phyloP scores from a whole-genome alignment of 2,888 invertebrate genomes.

The Agrotis clavis region DNA sequence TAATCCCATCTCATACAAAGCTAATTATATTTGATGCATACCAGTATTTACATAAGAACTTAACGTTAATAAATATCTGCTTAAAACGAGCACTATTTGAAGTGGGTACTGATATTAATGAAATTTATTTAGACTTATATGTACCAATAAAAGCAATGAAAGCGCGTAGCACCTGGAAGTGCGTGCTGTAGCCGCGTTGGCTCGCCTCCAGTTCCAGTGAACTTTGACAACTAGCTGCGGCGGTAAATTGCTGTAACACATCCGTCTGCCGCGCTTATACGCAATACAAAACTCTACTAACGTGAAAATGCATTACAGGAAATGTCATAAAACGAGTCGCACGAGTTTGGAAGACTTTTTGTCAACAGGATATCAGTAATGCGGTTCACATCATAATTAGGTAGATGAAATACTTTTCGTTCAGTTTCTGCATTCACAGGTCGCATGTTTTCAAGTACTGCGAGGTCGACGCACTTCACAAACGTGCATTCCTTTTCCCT shows the following conservation, averaged over 20 bases:
- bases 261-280: slow-evolving; percentile 69
- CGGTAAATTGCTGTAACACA: slow-evolving; percentile 79
- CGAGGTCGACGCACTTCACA: slow-evolving; percentile 79
- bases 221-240: slow-evolving; percentile 86
- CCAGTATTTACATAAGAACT: slow-evolving; percentile 24
- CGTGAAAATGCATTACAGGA: slow-evolving; percentile 52
- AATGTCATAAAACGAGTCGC: slow-evolving; percentile 51
- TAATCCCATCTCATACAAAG: slow-evolving; percentile 43
- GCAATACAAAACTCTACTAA: slow-evolving; percentile 46
- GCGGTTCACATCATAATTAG: slow-evolving; percentile 43
- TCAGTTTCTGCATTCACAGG: slow-evolving; percentile 57
- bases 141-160: slow-evolving; percentile 73
- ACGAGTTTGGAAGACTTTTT: slow-evolving; percentile 37
- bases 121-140: slow-evolving; percentile 66
- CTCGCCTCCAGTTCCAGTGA: slow-evolving; percentile 88
- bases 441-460: slow-evolving; percentile 65
- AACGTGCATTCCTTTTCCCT: slow-evolving; percentile 76
- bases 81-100: slow-evolving; percentile 10
- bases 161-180: slow-evolving; percentile 85
- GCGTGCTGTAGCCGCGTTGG: slow-evolving; percentile 83
- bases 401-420: slow-evolving; percentile 38
- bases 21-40: slow-evolving; percentile 41
- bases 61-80: slow-evolving; percentile 17
- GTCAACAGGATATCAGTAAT: slow-evolving; percentile 36
- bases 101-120: slow-evolving; percentile 59